Evolutionary conservation across 2,797 vertebrate species (phyloP).

Genomic region (Tarsius wallacei): DNA sequence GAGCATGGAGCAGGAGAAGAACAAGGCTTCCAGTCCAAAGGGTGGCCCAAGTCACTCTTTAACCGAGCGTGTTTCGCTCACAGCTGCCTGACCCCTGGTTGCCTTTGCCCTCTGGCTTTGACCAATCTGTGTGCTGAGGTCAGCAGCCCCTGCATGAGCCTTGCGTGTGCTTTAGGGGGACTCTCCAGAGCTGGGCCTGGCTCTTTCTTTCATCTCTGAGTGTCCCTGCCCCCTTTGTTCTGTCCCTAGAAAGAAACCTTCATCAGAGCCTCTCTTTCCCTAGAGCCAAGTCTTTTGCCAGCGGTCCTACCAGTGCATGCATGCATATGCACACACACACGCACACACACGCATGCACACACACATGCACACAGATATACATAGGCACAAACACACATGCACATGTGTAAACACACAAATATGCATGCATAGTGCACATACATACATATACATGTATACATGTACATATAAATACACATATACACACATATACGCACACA

Average conservation of each 20-base stretch:
- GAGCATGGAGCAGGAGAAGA: not conserved
- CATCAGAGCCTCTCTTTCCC: not conserved
- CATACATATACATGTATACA: not conserved
- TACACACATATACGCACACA: not conserved
- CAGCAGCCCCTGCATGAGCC: not conserved
- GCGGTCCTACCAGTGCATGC: not conserved
- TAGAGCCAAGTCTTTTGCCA: not conserved
- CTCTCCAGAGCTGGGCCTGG: not conserved
- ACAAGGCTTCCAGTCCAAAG: constrained; percentile 62
- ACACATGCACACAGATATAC: fast-evolving
- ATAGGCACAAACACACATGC: fast-evolving
- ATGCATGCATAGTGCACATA: no score
- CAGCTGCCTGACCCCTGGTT: not conserved
- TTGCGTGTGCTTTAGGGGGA: no score
- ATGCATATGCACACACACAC: not conserved
- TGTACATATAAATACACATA: not conserved
- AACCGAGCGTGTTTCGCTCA: constrained; percentile 22
- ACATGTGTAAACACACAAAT: not conserved
- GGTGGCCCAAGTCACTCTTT: constrained; percentile 36
- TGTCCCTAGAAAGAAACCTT: not conserved
- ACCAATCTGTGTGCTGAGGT: not conserved
- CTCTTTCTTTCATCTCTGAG: not conserved
- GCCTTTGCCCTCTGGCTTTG: not conserved
- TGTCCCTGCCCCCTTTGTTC: not conserved
- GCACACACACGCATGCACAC: fast-evolving